These are phyloP conservation scores for Liodrosophila aerea DNA, from an alignment of 2,888 invertebrate genomes.

Conservation along the genomic window DNA sequence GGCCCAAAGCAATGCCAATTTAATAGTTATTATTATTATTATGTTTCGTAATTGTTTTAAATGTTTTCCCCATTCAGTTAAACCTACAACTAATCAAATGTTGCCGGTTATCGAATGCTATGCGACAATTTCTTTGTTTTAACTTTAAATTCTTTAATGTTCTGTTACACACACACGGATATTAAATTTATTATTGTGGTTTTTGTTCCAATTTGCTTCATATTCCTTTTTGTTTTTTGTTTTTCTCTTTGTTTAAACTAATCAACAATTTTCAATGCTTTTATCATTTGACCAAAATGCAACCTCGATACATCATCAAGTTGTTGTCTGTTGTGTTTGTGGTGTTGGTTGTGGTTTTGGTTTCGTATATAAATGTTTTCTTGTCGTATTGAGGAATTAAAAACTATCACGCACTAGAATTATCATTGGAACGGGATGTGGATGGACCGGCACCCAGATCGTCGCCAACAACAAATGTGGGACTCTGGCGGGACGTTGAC, in stretches of 20 bases:
- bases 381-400: slow-evolving; percentile 79
- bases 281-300: slow-evolving; percentile 69
- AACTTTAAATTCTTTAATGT: slow-evolving; percentile 68
- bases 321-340: slow-evolving; percentile 30
- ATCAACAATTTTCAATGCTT: slow-evolving; percentile 75
- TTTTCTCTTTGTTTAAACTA: slow-evolving; percentile 62
- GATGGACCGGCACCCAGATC: slow-evolving; percentile 82
- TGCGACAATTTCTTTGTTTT: slow-evolving; percentile 42
- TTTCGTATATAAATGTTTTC: slow-evolving; percentile 56
- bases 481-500: slow-evolving; percentile 84
- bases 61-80: slow-evolving; percentile 30
- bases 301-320: slow-evolving; percentile 63
- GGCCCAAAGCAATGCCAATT: slow-evolving; percentile 55
- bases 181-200: slow-evolving; percentile 76
- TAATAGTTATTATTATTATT: slow-evolving; percentile 35
- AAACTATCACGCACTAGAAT: slow-evolving; percentile 83
- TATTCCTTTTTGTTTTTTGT: slow-evolving; percentile 26
- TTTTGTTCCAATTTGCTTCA: slow-evolving; percentile 59
- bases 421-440: slow-evolving; percentile 83
- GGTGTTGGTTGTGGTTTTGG: slow-evolving; percentile 39
- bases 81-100: slow-evolving; percentile 66
- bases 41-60: slow-evolving; percentile 19
- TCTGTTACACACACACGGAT: slow-evolving; percentile 69
- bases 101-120: slow-evolving; percentile 55
- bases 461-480: slow-evolving; percentile 82